These are phyloP conservation scores for Periparus ater DNA, from an alignment of 2,797 vertebrate genomes.

Conservation along the genomic window DNA sequence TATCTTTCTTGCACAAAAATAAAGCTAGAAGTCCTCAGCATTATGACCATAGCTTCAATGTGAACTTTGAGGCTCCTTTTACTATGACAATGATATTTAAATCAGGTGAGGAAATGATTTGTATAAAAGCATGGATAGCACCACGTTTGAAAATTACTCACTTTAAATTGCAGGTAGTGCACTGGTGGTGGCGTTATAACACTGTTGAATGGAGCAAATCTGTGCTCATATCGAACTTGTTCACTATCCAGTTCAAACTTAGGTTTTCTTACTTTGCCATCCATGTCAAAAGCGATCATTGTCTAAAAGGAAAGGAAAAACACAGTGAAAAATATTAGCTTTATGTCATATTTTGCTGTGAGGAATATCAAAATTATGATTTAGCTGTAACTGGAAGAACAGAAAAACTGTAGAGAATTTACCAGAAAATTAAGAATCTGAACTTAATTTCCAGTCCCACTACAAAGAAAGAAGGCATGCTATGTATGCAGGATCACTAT, in stretches of 20 bases:
- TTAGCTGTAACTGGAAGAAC: neutral
- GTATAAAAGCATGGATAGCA: neutral
- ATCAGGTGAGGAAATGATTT: neutral
- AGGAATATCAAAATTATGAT: neutral
- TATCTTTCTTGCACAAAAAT: neutral
- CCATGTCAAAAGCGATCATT: slow-evolving; percentile 98
- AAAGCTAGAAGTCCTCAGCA: neutral
- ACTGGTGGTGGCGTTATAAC: slow-evolving; percentile 97
- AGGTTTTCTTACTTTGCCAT: slow-evolving; percentile 95
- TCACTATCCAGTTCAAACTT: slow-evolving; percentile 98
- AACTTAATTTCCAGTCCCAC: neutral
- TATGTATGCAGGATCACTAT: neutral
- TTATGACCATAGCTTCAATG: neutral
- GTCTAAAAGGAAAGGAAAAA: slow-evolving; percentile 77
- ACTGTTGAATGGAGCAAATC: slow-evolving; percentile 97
- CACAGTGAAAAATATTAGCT: neutral
- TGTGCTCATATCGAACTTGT: slow-evolving; percentile 97
- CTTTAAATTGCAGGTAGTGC: slow-evolving; percentile 98
- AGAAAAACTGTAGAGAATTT: neutral
- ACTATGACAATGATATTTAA: neutral
- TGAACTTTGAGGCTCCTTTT: neutral
- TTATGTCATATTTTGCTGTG: neutral
- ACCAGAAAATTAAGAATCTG: neutral
- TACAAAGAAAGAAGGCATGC: neutral
- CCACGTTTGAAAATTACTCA: slow-evolving; percentile 47